Conservation (phyloP, 30 jellyfish, hydroid and myxozoan species). For the Aurelia aurita complex sp. Pacific region DNA sequence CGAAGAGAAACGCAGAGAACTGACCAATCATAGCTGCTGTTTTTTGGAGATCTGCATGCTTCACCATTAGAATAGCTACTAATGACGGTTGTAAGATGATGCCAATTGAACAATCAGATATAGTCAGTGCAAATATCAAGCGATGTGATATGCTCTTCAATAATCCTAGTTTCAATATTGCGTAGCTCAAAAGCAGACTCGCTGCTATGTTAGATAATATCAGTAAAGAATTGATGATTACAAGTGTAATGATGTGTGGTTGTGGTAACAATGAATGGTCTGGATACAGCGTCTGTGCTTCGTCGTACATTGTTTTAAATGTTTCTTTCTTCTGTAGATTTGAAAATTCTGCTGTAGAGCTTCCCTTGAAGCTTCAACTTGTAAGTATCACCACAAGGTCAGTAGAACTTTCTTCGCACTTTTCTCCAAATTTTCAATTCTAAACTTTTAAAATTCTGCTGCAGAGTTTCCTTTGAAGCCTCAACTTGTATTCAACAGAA, state of each 20-base stretch:
- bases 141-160: slow-evolving; percentile 16
- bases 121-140: slow-evolving; percentile 3
- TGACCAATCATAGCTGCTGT: neutral
- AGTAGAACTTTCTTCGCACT: no score
- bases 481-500: no score
- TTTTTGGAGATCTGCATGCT: neutral
- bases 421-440: no score
- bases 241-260: neutral
- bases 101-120: slow-evolving; percentile 11
- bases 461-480: no score
- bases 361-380: no score
- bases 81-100: slow-evolving; percentile 3
- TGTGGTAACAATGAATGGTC: neutral
- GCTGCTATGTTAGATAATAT: slow-evolving; percentile 7
- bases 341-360: no score
- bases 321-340: no score
- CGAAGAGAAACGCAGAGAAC: slow-evolving; percentile 3
- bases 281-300: neutral
- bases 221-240: neutral
- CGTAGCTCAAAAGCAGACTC: slow-evolving; percentile 10
- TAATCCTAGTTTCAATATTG: neutral
- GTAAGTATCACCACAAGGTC: no score
- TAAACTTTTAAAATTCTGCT: no score
- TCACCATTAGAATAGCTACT: neutral
- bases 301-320: no score